Conservation (phyloP, 2,888 invertebrate species). For the Acronicta alni region DNA sequence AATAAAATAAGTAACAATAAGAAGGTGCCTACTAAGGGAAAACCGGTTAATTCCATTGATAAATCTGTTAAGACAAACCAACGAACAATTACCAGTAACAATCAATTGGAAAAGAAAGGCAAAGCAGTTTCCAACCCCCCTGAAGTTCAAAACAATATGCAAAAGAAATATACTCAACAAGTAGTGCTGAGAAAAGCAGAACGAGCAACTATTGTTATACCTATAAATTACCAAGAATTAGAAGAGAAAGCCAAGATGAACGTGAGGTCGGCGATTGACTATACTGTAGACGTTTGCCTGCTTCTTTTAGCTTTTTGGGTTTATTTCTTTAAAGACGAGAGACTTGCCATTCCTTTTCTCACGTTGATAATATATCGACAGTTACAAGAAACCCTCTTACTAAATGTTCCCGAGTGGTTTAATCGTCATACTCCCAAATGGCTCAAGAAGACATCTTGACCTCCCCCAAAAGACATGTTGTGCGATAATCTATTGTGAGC, state of each 20-base stretch:
- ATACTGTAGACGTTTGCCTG: constrained; percentile 93
- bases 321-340: constrained; percentile 94
- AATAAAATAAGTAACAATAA: constrained; percentile 64
- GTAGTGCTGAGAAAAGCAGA: constrained; percentile 80
- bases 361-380: constrained; percentile 94
- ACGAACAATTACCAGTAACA: constrained; percentile 51
- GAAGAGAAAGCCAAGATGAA: constrained; percentile 91
- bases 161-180: constrained; percentile 70
- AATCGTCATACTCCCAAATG: constrained; percentile 77
- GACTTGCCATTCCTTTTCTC: constrained; percentile 94
- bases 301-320: constrained; percentile 94
- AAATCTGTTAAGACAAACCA: constrained; percentile 60
- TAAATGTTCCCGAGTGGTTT: constrained; percentile 90
- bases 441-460: constrained; percentile 85
- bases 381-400: constrained; percentile 91
- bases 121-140: constrained; percentile 46
- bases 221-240: constrained; percentile 87
- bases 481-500: constrained; percentile 78
- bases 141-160: constrained; percentile 58
- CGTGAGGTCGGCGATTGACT: constrained; percentile 92
- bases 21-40: constrained; percentile 53
- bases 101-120: constrained; percentile 50
- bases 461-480: constrained; percentile 80
- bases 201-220: constrained; percentile 83
- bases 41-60: constrained; percentile 56